A percentile compares a stretch with the other conserved stretches of the same genome.
Evolutionary conservation across 2,113 vertebrate species (phyloP).

Genomic region (Cyanocitta stelleri): DNA sequence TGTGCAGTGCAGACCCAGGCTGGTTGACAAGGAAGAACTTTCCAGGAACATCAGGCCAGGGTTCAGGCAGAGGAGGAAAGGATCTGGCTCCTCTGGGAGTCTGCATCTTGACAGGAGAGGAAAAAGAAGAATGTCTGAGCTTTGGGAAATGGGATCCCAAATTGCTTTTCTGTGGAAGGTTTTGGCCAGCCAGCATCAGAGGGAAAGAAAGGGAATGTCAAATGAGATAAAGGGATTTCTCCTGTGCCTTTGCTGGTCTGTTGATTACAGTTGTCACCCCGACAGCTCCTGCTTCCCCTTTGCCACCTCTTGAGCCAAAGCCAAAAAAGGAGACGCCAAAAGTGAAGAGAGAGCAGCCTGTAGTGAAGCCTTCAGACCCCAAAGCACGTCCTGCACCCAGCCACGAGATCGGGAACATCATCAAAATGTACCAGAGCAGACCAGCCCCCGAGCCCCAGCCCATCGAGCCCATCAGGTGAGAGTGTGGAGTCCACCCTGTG

Average conservation of each 20-base stretch:
- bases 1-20: background rate
- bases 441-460: constrained; percentile 72
- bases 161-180: background rate
- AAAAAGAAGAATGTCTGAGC: background rate
- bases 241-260: background rate
- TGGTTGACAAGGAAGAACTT: background rate
- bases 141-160: background rate
- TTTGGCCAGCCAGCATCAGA: background rate
- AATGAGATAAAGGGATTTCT: background rate
- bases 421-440: constrained; percentile 86
- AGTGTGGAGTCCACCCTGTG: background rate
- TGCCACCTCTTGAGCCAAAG: background rate
- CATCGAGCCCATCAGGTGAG: constrained; percentile 77
- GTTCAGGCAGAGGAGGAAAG: background rate
- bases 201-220: background rate
- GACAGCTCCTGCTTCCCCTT: background rate
- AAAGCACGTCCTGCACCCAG: constrained; percentile 69
- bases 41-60: background rate
- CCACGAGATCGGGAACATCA: constrained; percentile 85
- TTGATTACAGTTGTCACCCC: background rate
- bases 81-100: background rate
- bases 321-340: background rate
- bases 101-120: background rate
- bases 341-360: background rate
- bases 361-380: background rate